A percentile compares a stretch with the other conserved stretches of the same genome.
Conservation (phyloP, 2,113 vertebrate species). For the Heliornis fulica region DNA sequence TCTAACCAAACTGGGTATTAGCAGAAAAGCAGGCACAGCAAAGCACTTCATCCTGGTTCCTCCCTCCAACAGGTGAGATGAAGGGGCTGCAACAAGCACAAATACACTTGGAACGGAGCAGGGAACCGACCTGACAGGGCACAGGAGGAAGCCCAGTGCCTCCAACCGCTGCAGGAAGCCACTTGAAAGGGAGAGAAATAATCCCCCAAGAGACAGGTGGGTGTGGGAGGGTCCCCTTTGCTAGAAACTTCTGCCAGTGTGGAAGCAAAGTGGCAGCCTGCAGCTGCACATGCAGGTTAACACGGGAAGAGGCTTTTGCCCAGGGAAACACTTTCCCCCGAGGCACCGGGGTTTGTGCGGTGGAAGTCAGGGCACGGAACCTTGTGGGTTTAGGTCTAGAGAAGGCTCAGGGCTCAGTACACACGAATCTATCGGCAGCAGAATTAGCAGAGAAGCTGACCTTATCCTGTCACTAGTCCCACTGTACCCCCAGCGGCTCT, state of each 20-base stretch:
- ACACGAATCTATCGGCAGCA: neutral
- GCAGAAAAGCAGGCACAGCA: neutral
- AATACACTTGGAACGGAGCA: neutral
- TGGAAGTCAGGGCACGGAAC: accelerated
- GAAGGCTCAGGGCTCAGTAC: neutral
- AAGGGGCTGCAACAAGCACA: neutral
- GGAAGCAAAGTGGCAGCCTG: neutral
- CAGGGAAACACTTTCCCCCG: neutral
- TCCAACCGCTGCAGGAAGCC: neutral
- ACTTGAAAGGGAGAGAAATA: neutral
- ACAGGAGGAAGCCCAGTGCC: neutral
- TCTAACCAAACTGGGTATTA: neutral
- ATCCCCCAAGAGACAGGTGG: neutral
- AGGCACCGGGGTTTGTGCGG: accelerated
- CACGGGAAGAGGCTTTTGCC: neutral
- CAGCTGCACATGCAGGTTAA: neutral
- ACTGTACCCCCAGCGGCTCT: slow-evolving; percentile 98
- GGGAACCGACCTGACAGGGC: neutral
- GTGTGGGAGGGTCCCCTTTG: neutral
- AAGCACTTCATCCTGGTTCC: neutral
- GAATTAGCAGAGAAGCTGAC: slow-evolving; percentile 64
- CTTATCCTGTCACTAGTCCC: slow-evolving; percentile 96
- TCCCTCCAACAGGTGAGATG: neutral
- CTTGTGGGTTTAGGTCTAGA: neutral
- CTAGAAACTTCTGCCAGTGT: neutral